A percentile compares a stretch with the other conserved stretches of the same genome.
Conservation (phyloP, 2,113 vertebrate genomes). For the Nothobranchius furzeri region DNA sequence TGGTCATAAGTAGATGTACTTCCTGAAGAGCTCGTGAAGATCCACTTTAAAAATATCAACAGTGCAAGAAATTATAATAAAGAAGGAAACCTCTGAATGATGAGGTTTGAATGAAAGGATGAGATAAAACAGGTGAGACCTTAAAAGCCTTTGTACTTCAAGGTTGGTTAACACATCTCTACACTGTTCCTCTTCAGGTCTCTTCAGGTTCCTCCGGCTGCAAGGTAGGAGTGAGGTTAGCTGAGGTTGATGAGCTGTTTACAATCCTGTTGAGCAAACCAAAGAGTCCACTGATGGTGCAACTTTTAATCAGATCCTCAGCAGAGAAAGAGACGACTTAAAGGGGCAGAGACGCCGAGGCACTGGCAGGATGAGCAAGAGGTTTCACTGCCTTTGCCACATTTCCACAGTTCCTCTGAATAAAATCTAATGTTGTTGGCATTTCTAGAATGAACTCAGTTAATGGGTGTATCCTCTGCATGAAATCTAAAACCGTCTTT, state of each 20-base stretch:
- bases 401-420: neutral
- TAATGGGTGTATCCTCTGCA: neutral
- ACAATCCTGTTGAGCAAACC: conserved; percentile 24
- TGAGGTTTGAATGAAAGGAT: neutral
- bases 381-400: neutral
- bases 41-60: neutral
- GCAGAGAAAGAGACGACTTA: conserved; percentile 9
- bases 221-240: conserved; percentile 4
- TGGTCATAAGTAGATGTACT: neutral
- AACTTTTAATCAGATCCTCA: conserved; percentile 17
- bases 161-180: no score
- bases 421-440: neutral
- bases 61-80: neutral
- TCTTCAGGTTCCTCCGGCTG: neutral
- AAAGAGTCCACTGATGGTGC: neutral
- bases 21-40: neutral
- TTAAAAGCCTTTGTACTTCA: neutral
- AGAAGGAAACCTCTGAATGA: neutral
- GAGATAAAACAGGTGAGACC: neutral
- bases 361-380: neutral
- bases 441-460: neutral
- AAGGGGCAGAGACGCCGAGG: neutral
- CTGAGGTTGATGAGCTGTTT: conserved; percentile 14
- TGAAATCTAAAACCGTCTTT: neutral
- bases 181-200: neutral